These are phyloP conservation scores for Protobothrops mucrosquamatus DNA, from an alignment of 2,113 vertebrate species.

Conservation along the genomic window DNA sequence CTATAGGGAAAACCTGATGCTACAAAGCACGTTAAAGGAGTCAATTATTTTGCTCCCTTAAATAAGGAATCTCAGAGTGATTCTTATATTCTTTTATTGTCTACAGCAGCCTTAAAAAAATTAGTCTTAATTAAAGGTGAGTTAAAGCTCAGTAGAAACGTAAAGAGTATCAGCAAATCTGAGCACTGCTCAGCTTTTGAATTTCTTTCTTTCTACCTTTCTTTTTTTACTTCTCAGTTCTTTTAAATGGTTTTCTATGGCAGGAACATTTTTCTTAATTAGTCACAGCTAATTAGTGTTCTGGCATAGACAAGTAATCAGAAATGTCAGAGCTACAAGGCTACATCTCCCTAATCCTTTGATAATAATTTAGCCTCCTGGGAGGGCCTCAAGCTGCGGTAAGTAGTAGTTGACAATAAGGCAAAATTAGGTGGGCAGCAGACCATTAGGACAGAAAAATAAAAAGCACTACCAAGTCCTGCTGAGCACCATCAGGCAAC, in stretches of 20 bases:
- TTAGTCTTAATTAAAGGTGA: conserved; percentile 73
- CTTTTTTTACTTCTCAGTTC: conserved; percentile 77
- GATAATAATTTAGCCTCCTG: conserved; percentile 90
- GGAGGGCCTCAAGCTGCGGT: conserved; percentile 86
- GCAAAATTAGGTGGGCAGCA: conserved; percentile 88
- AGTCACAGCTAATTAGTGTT: conserved; percentile 91
- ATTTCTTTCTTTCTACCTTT: conserved; percentile 61
- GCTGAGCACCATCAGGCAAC: conserved; percentile 87
- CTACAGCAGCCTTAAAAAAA: conserved; percentile 36
- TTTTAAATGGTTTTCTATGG: conserved; percentile 85
- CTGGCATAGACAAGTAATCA: conserved; percentile 88
- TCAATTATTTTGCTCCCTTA: conserved; percentile 14
- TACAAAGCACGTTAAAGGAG: conserved; percentile 45
- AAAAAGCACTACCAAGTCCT: conserved; percentile 84
- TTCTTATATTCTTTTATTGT: conserved; percentile 51
- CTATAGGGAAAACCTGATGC: conserved; percentile 20
- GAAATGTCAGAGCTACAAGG: conserved; percentile 87
- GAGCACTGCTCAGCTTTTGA: conserved; percentile 80
- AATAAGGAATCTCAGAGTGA: conserved; percentile 34
- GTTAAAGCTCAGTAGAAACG: conserved; percentile 71
- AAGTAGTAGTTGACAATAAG: conserved; percentile 88
- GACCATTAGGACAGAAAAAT: conserved; percentile 86
- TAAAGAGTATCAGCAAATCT: conserved; percentile 76
- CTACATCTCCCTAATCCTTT: conserved; percentile 89
- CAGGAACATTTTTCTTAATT: conserved; percentile 89